Percentiles rank a stretch among this genome's conserved stretches.
Evolutionary conservation across 1,140 invertebrate species (phyloP).

Genomic region (Drosophila kikkawai): DNA sequence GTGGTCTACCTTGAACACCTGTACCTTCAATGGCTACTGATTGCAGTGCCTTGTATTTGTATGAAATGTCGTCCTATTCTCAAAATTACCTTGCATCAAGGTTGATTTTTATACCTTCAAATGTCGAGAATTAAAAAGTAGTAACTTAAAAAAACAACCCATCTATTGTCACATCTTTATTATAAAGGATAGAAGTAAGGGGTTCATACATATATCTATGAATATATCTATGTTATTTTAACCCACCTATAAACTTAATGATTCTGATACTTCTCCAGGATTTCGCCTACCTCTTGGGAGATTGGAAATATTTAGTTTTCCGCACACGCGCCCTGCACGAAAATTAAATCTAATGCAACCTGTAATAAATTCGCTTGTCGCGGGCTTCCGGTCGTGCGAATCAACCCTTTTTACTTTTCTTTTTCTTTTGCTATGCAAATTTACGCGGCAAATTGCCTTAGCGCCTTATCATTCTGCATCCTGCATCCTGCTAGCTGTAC

Average conservation of each 20-base stretch:
- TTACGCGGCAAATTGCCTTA: conserved; percentile 61
- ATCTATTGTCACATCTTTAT: not conserved
- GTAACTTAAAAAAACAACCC: not conserved
- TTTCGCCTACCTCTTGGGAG: not conserved
- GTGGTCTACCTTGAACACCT: not conserved
- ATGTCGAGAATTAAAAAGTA: not conserved
- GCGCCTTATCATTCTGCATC: conserved; percentile 59
- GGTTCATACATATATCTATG: not conserved
- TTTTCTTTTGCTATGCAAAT: conserved; percentile 65
- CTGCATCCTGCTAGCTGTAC: conserved; percentile 46
- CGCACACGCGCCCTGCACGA: conserved; percentile 55
- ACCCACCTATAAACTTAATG: not conserved
- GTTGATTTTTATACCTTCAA: not conserved
- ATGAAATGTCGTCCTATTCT: not conserved
- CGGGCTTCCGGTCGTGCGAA: conserved; percentile 64
- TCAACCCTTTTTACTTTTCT: conserved; percentile 75
- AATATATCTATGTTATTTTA: not conserved
- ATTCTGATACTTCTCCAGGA: not conserved
- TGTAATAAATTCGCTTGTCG: conserved; percentile 81
- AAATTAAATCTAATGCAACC: conserved; percentile 84
- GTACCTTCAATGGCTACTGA: not conserved
- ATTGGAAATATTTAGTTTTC: conserved; percentile 40
- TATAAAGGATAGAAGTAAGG: not conserved
- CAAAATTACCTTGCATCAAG: conserved; percentile 5
- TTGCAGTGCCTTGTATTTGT: not conserved